Conservation (phyloP, 2,888 invertebrate genomes). For the Baronia brevicornis region DNA sequence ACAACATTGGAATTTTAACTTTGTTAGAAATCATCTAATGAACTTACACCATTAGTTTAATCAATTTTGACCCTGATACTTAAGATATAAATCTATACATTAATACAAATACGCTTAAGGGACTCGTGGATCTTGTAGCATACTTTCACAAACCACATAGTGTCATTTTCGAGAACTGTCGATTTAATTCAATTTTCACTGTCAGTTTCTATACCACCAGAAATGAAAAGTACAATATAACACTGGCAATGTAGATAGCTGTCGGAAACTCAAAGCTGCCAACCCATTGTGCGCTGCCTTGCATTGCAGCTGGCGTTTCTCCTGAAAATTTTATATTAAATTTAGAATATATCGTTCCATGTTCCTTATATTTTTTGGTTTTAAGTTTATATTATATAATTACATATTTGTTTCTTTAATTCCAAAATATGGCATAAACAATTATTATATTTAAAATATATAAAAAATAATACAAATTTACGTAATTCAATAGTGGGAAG, state of each 20-base stretch:
- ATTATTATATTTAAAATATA: too few relatives aligned
- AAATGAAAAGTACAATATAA: constrained; percentile 19
- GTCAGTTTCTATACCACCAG: constrained; percentile 15
- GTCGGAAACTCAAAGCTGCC: constrained; percentile 41
- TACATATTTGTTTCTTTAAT: too few relatives aligned
- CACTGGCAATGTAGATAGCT: constrained; percentile 21
- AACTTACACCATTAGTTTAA: constrained; percentile 14
- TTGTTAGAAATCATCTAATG: constrained; percentile 20
- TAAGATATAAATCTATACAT: constrained; percentile 45
- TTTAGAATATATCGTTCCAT: too few relatives aligned
- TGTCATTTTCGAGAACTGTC: neutral
- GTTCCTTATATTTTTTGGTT: neutral
- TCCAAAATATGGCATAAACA: too few relatives aligned
- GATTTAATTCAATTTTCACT: constrained; percentile 15
- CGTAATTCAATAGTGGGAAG: too few relatives aligned
- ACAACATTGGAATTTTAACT: constrained; percentile 26
- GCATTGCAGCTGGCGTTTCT: constrained; percentile 91
- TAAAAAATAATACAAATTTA: too few relatives aligned
- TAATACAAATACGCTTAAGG: constrained; percentile 45
- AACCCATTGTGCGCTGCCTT: constrained; percentile 78
- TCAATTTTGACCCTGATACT: constrained; percentile 48
- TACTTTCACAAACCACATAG: neutral
- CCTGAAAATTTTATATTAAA: constrained; percentile 66
- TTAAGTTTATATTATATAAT: constrained; percentile 2
- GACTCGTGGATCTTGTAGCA: neutral